phyloP scores from a whole-genome alignment of 2,888 invertebrate genomes.

The Leptinotarsa juncta region DNA sequence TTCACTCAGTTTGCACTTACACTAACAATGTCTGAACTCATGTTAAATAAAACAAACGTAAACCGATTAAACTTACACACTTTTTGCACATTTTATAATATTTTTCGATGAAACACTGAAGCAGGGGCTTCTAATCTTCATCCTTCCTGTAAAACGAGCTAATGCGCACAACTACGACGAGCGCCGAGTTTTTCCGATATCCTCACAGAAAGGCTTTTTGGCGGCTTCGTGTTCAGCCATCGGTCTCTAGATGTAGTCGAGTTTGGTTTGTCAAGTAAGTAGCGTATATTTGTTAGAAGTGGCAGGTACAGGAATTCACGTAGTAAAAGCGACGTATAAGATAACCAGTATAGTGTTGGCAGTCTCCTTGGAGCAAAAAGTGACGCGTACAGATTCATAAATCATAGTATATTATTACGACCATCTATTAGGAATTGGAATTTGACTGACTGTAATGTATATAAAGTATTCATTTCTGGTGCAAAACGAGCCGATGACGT shows the following conservation, averaged over 20 bases:
- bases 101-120: slow-evolving; percentile 9
- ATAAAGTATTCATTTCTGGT: not conserved
- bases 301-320: slow-evolving; percentile 8
- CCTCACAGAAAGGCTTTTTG: slow-evolving; percentile 10
- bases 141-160: slow-evolving; percentile 1
- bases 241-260: slow-evolving; percentile 12
- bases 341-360: not conserved
- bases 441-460: not conserved
- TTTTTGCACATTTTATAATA: slow-evolving; percentile 10
- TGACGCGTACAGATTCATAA: not conserved
- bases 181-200: slow-evolving; percentile 6
- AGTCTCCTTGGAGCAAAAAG: not conserved
- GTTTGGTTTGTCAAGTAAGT: not conserved
- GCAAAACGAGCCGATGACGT: slow-evolving; percentile 4
- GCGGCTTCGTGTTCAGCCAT: slow-evolving; percentile 1
- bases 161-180: slow-evolving; percentile 11
- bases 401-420: not conserved
- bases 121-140: not conserved
- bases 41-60: not conserved
- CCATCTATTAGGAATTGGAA: not conserved
- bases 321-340: not conserved
- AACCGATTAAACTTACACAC: not conserved
- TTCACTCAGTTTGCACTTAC: not conserved
- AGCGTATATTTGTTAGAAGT: not conserved
- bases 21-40: slow-evolving; percentile 4